Percentiles rank a stretch among this genome's conserved stretches.
Conservation (phyloP, 2,797 vertebrate genomes). For the Jordanella pulchra region DNA sequence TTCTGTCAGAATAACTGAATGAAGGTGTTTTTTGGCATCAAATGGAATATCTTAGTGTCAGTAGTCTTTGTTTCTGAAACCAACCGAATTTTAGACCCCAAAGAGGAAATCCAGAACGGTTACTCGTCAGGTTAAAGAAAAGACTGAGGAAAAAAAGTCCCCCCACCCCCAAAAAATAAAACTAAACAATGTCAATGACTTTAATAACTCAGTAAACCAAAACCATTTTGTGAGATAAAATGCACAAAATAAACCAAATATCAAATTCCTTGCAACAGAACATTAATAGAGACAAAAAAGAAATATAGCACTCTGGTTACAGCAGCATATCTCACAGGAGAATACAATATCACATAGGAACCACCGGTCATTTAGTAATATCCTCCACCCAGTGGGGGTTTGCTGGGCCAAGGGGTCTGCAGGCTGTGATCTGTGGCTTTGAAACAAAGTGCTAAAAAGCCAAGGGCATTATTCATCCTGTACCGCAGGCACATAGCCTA, state of each 20-base stretch:
- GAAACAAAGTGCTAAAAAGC: constrained; percentile 61
- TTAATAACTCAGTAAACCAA: constrained; percentile 60
- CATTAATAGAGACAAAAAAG: constrained; percentile 55
- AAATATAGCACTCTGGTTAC: constrained; percentile 48
- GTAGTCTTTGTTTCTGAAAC: not conserved
- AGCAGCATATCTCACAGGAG: constrained; percentile 54
- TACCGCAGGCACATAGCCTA: constrained; percentile 50
- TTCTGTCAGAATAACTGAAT: not conserved
- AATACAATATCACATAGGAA: constrained; percentile 64
- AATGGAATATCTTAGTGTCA: not conserved
- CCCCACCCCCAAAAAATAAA: no score
- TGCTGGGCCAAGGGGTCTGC: constrained; percentile 56
- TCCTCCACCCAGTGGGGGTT: constrained; percentile 66
- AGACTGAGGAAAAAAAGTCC: not conserved
- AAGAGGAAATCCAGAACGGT: not conserved
- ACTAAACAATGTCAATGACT: constrained; percentile 25
- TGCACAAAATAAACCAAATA: constrained; percentile 53
- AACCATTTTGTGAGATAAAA: constrained; percentile 40
- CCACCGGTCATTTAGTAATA: constrained; percentile 60
- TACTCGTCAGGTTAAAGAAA: not conserved
- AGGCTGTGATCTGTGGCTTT: constrained; percentile 60
- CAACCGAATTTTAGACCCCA: not conserved
- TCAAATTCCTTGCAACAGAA: constrained; percentile 56
- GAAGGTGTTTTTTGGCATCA: not conserved
- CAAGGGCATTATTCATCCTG: constrained; percentile 66